phyloP scores from a whole-genome alignment of 2,113 vertebrate genomes.

The crab-eating macaque (Macaca fascicularis) region DNA sequence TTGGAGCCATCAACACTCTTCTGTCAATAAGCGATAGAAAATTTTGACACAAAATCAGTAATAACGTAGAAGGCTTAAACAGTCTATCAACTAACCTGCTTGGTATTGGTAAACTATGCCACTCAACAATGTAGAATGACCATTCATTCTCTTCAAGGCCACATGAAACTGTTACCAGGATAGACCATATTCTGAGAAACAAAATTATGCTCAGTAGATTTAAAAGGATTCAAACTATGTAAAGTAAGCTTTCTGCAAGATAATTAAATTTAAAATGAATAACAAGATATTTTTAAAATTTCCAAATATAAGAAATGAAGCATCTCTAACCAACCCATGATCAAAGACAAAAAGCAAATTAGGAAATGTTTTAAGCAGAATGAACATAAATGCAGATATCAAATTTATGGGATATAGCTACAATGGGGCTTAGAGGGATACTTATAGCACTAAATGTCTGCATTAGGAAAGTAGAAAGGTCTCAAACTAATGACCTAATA shows the following conservation, averaged over 20 bases:
- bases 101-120: neutral
- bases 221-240: conserved; percentile 12
- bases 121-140: neutral
- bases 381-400: neutral
- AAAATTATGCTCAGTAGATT: conserved; percentile 15
- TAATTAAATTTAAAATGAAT: conserved; percentile 39
- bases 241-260: neutral
- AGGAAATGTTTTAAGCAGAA: neutral
- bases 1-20: neutral
- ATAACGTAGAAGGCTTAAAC: neutral
- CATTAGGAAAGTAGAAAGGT: neutral
- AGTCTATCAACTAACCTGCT: neutral
- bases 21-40: neutral
- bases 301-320: neutral
- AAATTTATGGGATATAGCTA: neutral
- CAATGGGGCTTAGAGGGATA: neutral
- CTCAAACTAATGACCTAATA: neutral
- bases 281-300: conserved; percentile 38
- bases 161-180: conserved; percentile 17
- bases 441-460: neutral
- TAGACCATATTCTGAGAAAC: neutral
- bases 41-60: neutral
- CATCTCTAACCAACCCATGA: neutral
- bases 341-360: neutral
- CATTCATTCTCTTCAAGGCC: neutral